Conservation (phyloP, 2,797 vertebrate species). For the Pangasius larnaudii region DNA sequence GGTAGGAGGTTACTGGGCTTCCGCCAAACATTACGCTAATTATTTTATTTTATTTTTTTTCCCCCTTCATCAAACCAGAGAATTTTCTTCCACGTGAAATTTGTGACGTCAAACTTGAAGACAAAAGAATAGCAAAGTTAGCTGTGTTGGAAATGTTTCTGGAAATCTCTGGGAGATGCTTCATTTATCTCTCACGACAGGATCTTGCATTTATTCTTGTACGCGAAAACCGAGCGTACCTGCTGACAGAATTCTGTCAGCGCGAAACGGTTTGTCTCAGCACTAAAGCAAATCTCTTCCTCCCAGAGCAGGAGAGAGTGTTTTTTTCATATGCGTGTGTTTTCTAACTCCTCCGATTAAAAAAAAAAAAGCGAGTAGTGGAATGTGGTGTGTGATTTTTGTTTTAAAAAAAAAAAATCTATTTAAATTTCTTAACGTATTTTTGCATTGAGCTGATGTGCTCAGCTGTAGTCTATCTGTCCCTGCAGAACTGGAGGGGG, state of each 20-base stretch:
- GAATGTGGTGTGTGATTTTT: not conserved
- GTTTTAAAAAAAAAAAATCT: not conserved
- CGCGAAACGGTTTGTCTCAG: not conserved
- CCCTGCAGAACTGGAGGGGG: conserved; percentile 74
- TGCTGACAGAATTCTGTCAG: not conserved
- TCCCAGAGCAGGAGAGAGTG: not conserved
- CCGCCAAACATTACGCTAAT: not conserved
- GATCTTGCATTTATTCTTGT: not conserved
- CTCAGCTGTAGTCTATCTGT: conserved; percentile 75
- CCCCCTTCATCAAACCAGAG: not conserved
- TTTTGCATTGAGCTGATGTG: conserved; percentile 48
- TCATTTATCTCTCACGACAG: not conserved
- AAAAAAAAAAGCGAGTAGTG: not conserved
- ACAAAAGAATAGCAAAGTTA: not conserved
- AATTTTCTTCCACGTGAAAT: not conserved
- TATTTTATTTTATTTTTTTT: not conserved
- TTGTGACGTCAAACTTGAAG: not conserved
- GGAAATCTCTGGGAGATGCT: not conserved
- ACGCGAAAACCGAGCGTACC: not conserved
- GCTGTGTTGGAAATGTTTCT: not conserved
- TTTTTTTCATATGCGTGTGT: not conserved
- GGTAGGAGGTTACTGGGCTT: not conserved
- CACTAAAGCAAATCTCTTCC: not conserved
- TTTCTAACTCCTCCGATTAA: not conserved
- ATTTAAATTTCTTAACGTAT: not conserved